Evolutionary conservation across 2,113 vertebrate species (phyloP).

Genomic region (Sciurus niger): DNA sequence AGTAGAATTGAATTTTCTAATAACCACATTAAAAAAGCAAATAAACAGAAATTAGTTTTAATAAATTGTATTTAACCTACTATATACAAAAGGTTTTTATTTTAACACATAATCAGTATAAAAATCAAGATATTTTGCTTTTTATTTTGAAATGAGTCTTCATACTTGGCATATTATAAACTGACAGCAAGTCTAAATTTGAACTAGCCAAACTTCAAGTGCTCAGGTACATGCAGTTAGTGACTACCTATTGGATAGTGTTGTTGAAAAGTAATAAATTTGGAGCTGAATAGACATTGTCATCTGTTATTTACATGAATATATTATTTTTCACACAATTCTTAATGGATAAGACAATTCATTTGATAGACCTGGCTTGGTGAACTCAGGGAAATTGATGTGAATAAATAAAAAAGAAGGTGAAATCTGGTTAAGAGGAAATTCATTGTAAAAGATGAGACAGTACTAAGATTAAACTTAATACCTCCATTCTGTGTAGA

Average conservation of each 20-base stretch:
- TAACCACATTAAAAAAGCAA: neutral
- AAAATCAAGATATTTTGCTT: slow-evolving; percentile 15
- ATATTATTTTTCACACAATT: slow-evolving; percentile 19
- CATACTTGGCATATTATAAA: neutral
- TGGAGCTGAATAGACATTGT: neutral
- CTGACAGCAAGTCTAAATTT: neutral
- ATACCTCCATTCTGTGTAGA: neutral
- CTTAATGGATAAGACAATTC: neutral
- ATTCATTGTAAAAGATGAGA: neutral
- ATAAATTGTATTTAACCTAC: neutral
- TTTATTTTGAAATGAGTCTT: neutral
- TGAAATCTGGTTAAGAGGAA: slow-evolving; percentile 9
- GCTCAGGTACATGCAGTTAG: neutral
- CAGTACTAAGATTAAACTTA: slow-evolving; percentile 3
- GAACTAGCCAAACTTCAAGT: neutral
- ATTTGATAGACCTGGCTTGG: slow-evolving; percentile 47
- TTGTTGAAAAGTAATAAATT: neutral
- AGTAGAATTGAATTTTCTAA: neutral
- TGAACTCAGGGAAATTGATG: slow-evolving; percentile 37
- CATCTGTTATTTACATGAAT: neutral
- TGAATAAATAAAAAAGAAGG: neutral
- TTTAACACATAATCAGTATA: neutral
- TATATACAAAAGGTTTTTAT: slow-evolving; percentile 10
- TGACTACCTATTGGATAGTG: neutral
- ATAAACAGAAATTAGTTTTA: slow-evolving; percentile 36